Evolutionary conservation across 2,888 invertebrate genomes (phyloP).

Genomic region (Gisinianus flammeolus): DNA sequence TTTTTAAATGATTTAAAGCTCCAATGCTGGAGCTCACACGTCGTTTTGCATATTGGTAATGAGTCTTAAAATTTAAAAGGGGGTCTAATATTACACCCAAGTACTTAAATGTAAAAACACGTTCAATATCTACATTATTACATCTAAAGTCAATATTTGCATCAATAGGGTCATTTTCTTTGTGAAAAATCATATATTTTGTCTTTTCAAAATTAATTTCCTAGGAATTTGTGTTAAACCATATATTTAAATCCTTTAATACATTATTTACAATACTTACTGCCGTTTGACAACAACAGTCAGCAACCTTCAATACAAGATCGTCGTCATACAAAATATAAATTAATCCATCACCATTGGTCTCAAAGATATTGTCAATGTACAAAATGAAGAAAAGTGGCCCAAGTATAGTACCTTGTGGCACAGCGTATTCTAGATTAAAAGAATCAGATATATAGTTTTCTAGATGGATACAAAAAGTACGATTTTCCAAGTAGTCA

Average conservation of each 20-base stretch:
- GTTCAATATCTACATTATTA: background rate
- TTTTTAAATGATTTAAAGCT: background rate
- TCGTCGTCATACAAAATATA: conserved; percentile 8
- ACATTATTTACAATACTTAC: background rate
- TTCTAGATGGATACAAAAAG: background rate
- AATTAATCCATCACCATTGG: background rate
- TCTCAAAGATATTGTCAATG: background rate
- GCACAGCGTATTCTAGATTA: background rate
- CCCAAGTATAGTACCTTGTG: background rate
- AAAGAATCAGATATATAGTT: background rate
- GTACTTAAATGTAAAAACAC: too few species aligned
- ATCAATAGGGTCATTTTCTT: background rate
- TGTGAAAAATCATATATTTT: conserved; percentile 14
- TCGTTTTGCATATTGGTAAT: background rate
- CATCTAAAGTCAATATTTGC: background rate
- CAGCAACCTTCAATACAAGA: background rate
- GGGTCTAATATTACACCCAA: background rate
- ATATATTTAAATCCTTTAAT: background rate
- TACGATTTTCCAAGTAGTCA: background rate
- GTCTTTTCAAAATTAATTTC: conserved; percentile 3
- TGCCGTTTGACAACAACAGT: background rate
- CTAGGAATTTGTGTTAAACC: background rate
- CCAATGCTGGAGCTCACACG: background rate
- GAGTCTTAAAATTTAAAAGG: background rate
- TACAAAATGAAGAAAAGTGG: background rate